Evolutionary conservation across 53 echinoderm and acorn worm genomes (phyloP).

Genomic region (Echinometra lucunter): DNA sequence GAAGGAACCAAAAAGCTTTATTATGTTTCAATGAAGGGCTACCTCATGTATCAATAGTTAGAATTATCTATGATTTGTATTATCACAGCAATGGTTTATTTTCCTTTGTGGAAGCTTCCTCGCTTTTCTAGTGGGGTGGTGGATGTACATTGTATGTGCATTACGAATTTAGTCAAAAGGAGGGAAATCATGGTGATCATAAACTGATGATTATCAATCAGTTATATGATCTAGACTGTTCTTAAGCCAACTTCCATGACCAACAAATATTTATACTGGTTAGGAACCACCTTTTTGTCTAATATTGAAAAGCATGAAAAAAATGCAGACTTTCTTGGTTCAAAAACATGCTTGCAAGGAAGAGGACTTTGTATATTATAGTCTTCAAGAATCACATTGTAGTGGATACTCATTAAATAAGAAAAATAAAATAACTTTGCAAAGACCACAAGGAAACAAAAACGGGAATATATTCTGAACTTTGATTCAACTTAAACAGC

Average conservation of each 20-base stretch:
- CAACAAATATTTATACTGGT: too few relatives aligned
- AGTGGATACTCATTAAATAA: neutral
- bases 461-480: too few relatives aligned
- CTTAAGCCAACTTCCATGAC: neutral
- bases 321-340: neutral
- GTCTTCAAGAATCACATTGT: neutral
- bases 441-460: neutral
- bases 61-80: neutral
- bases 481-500: too few relatives aligned
- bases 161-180: neutral
- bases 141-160: neutral
- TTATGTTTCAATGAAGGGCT: neutral
- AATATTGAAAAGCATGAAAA: too few relatives aligned
- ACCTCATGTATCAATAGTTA: constrained; percentile 20
- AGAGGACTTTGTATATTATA: neutral
- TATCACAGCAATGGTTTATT: neutral
- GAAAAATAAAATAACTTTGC: neutral
- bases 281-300: too few relatives aligned
- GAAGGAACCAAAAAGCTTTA: neutral
- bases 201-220: neutral
- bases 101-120: neutral
- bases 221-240: neutral
- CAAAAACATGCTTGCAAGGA: neutral
- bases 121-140: neutral
- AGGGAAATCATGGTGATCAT: neutral